Base-by-base conservation (phyloP, 2,113 vertebrate species). In the Carassius auratus region DNA sequence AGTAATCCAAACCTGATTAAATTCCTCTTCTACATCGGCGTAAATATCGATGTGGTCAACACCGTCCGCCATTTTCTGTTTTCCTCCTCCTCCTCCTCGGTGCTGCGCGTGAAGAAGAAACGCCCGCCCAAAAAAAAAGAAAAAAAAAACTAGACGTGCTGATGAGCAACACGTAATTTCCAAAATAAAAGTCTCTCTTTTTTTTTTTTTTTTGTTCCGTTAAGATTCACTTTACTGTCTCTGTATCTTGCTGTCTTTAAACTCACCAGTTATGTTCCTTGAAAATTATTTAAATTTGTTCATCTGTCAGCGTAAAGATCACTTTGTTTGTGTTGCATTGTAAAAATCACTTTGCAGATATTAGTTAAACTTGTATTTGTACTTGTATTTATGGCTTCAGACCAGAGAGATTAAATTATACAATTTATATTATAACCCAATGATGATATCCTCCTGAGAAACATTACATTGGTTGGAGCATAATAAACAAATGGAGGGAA, bases 31-130 rank as follows among this genome's bases (percentile, higher is more conserved):
- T 73, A 99, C 97, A 91, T 99, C 97, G 85, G 97, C 97, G 93
- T 99, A 99, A 88, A 99, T 99, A 50, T 99, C 97, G 92, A 99
- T 99, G 86, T 99, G 97, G 94, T 99, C 97, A 91, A 98, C 97
- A 86, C 97, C 97, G 95, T 99, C 97, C 94, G 97, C 97, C 97
- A 99, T 99, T 94, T 96, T 97, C 95, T 92, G 81, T 85, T 90
- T 88, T 73, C 85, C 85, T 84, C 85, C 42, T 45, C 42, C 42
- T 45, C 8, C 42, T 45, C 42, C 42, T 45, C 42, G 42, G 83
- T 15, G 75, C 79, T 42, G 64, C 19, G 81, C 77, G 71, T 64
- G 45, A 81, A 62, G 62, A 82, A 82, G 77, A 87, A 75, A 76
- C 80, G 81, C 52, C 83, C 26, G 45, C 79, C 17, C 42, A 10